phyloP scores from a whole-genome alignment of 2,888 invertebrate species.

The Cheilosia grossa region DNA sequence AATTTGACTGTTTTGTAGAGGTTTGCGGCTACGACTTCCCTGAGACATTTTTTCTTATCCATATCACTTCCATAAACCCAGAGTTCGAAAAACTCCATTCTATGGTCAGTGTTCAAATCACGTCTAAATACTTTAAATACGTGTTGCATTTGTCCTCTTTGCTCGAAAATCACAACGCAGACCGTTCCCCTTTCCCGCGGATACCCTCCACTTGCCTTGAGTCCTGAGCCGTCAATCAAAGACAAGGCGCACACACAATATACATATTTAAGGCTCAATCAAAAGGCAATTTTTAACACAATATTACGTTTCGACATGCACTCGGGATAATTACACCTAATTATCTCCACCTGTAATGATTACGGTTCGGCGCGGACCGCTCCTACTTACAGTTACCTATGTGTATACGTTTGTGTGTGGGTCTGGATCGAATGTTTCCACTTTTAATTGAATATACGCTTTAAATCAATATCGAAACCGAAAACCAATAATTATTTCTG shows the following conservation, averaged over 20 bases:
- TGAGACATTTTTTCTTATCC: too few species aligned
- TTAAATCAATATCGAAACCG: constrained; percentile 70
- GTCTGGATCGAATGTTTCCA: not conserved
- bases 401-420: not conserved
- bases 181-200: too few species aligned
- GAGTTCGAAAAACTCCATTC: too few species aligned
- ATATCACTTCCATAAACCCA: too few species aligned
- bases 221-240: constrained; percentile 10
- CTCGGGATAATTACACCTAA: constrained; percentile 51
- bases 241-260: not conserved
- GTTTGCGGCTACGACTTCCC: too few species aligned
- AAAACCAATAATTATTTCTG: constrained; percentile 66
- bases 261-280: constrained; percentile 12
- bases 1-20: too few species aligned
- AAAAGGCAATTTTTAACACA: constrained; percentile 42
- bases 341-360: constrained; percentile 57
- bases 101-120: too few species aligned
- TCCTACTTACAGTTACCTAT: not conserved
- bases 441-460: constrained; percentile 57
- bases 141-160: too few species aligned
- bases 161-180: too few species aligned
- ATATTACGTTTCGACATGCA: constrained; percentile 41
- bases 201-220: not conserved
- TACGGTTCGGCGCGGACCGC: constrained; percentile 2
- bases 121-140: too few species aligned